Conservation (phyloP, 64 coral and sea anemone species). For the Acropora yongei region DNA sequence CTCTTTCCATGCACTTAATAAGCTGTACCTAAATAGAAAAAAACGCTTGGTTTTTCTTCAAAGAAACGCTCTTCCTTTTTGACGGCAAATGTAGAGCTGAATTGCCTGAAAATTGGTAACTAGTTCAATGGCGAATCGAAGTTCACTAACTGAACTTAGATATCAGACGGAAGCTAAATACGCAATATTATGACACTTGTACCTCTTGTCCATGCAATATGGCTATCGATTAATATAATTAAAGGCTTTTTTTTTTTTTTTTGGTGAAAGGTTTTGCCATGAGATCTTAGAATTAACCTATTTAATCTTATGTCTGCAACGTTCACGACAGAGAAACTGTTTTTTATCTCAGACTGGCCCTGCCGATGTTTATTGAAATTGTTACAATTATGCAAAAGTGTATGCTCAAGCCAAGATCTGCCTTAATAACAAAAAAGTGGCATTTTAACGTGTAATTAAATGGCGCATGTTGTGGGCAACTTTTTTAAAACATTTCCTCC, state of each 20-base stretch:
- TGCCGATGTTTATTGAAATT: background rate
- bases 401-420: background rate
- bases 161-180: background rate
- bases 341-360: background rate
- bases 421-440: background rate
- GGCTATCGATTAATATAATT: too few relatives aligned
- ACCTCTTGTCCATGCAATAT: too few relatives aligned
- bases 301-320: too few relatives aligned
- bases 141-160: too few relatives aligned
- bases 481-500: background rate
- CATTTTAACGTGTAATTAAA: background rate
- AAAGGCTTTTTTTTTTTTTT: too few relatives aligned
- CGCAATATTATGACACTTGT: background rate
- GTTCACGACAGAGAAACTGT: background rate
- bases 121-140: too few relatives aligned
- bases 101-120: too few relatives aligned
- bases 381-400: constrained; percentile 38
- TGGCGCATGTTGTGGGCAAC: background rate
- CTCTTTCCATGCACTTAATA: background rate
- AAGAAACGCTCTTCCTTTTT: background rate
- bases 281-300: too few relatives aligned
- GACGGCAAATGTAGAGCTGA: too few relatives aligned
- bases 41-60: background rate
- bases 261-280: too few relatives aligned
- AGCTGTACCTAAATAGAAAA: background rate